Evolutionary conservation across 2,113 vertebrate species (phyloP), one percentile per base, ranked within the genome.

Genomic region (Craseonycteris thonglongyai): DNA sequence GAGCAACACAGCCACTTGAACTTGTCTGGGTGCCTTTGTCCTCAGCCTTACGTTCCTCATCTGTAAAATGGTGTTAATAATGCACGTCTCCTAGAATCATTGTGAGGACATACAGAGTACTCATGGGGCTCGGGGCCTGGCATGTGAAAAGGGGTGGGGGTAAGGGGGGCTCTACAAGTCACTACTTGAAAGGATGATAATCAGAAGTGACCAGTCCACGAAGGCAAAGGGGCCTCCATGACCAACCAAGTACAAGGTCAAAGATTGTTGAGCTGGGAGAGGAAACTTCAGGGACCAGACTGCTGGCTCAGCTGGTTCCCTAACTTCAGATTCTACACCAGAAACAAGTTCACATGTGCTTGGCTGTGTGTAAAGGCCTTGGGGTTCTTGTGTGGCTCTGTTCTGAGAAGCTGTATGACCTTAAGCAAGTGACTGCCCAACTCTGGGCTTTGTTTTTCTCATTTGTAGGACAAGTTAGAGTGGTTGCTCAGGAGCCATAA

Each of bases 121-220:
- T n/a, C 30, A 5, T 54, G 14, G 51, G 45, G 45, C 35, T 61
- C 21, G 1, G 35, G 58, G 33, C 33, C 51, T 63, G 24, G 28
- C 15, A 5, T 0, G 4, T 1, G n/a, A n/a, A n/a, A n/a, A n/a
- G n/a, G n/a, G n/a, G n/a, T n/a, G n/a, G n/a, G n/a, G n/a, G n/a
- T n/a, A n/a, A 9, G 9, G 30, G 26, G 8, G 35, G 4, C 22
- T 3, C 18, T 28, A 3, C 12, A 18, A 0, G 63, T n/a, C 1
- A 0, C 40, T 35, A 0, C 49, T 33, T 56, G 51, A 80, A 38
- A 69, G 47, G 18, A 6, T 11, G 59, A 28, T 56, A 4, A 59
- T 1, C 9, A n/a, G 4, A 3, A 6, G 58, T 45, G 42, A 63
- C 78, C 45, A 5, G 30, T 56, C 24, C 3, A 0, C 11, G 40